These are phyloP conservation scores for Datnioides undecimradiatus DNA, from an alignment of 2,113 vertebrate genomes.

Conservation along the genomic window DNA sequence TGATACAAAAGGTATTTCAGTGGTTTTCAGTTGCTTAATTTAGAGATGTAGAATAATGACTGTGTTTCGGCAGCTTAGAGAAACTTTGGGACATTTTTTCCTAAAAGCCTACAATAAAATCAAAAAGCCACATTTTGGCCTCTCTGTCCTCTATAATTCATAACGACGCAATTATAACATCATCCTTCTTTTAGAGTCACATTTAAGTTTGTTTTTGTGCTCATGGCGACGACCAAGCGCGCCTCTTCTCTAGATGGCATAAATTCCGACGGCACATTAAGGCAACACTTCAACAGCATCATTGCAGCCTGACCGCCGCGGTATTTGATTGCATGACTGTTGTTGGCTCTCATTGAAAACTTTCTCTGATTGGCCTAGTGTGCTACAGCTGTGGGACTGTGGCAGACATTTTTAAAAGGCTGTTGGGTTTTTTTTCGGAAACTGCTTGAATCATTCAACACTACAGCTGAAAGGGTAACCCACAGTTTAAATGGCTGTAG, in stretches of 20 bases:
- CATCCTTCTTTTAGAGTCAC: rapidly evolving
- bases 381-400: conserved; percentile 5
- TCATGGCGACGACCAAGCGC: not conserved
- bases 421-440: conserved; percentile 25
- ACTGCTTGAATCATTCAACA: not conserved
- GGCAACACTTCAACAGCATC: conserved; percentile 58
- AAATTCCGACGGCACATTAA: conserved; percentile 8
- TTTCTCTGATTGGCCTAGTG: conserved; percentile 66
- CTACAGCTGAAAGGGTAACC: not conserved
- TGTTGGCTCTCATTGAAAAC: conserved; percentile 58
- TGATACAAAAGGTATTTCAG: not conserved
- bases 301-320: conserved; percentile 52
- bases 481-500: not conserved
- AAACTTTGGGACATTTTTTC: not conserved
- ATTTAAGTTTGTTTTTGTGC: not conserved
- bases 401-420: conserved; percentile 34
- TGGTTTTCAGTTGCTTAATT: not conserved
- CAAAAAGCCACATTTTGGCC: not conserved
- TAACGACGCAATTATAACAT: not conserved
- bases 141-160: rapidly evolving
- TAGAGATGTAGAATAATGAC: no score
- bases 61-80: not conserved
- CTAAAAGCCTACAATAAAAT: not conserved
- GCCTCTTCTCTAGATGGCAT: rapidly evolving
- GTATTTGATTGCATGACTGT: conserved; percentile 63